phyloP scores from a whole-genome alignment of 1,140 invertebrate genomes.

The Fopius arisanus region DNA sequence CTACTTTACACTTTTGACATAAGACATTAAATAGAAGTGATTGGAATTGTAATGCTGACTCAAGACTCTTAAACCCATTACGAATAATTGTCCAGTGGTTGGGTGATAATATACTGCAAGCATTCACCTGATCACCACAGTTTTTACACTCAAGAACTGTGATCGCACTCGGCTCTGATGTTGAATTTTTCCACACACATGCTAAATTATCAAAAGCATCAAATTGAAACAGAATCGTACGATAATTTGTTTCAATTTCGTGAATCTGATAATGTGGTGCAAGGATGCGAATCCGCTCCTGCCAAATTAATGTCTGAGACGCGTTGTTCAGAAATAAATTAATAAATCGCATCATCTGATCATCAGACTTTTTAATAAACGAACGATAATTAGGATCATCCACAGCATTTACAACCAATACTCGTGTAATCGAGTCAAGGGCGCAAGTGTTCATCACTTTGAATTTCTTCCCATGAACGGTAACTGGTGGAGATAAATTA shows the following conservation, averaged over 20 bases:
- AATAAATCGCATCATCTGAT: background rate
- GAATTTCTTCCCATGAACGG: background rate
- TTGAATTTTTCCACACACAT: background rate
- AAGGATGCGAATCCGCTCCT: background rate
- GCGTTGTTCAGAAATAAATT: background rate
- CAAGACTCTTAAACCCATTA: background rate
- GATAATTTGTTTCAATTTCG: background rate
- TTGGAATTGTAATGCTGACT: background rate
- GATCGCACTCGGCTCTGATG: background rate
- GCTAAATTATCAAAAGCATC: background rate
- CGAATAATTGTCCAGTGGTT: background rate
- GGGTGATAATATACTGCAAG: background rate
- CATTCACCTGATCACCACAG: background rate
- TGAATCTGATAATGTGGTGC: background rate
- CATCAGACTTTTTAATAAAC: background rate
- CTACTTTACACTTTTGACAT: background rate
- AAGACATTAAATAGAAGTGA: background rate
- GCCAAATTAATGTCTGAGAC: background rate
- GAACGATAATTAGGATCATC: background rate
- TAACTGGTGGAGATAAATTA: background rate
- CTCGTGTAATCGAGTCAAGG: background rate
- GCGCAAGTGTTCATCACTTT: background rate
- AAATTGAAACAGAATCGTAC: background rate
- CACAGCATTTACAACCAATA: background rate
- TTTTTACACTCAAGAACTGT: background rate